Evolutionary conservation across 2,113 vertebrate genomes (phyloP), one percentile per base, ranked within the genome.

Genomic region (Tachuris rubrigastra): DNA sequence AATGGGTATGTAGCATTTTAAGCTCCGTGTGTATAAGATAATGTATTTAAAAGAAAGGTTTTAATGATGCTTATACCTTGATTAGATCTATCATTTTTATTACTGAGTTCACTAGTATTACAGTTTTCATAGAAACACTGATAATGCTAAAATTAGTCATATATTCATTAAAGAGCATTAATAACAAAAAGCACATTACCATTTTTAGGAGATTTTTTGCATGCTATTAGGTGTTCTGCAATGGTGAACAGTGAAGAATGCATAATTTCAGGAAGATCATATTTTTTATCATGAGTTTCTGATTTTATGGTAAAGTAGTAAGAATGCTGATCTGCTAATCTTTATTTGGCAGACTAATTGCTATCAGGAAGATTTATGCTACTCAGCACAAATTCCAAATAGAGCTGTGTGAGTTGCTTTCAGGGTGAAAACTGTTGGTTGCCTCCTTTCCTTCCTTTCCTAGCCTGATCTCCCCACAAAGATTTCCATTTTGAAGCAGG

Each of bases 31-130:
- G 35, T 76, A 14, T 60, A 47, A 90, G 44, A 25, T 33, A 59
- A 46, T 16, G 9, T 84, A 84, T 83, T 85, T 92, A 79, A 78
- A 82, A 71, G 8, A 71, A 93, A 87, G 39, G 3, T 82, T 77
- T 81, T 90, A 81, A 62, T 89, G 30, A 52, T 85, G 12, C 33
- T 91, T 88, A 49, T 60, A 37, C 28, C 60, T 92, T 55, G 66
- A 20, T 89, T 93, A 73, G 50, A 93, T 80, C 44, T 91, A 74
- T 90, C 12, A 75, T 78, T 95, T 97, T 95, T 97, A 88, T 88
- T 91, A 78, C 44, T 65, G 46, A 92, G 46, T 80, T 96, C 92
- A 91, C 18, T 72, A 88, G 71, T 90, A 89, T 84, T 91, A 66
- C 14, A 75, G 24, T 85, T 94, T 94, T 68, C 7, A 82, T 87